Base-by-base conservation (phyloP, 1,140 invertebrate genomes). In the Cheumatopsyche charites region DNA sequence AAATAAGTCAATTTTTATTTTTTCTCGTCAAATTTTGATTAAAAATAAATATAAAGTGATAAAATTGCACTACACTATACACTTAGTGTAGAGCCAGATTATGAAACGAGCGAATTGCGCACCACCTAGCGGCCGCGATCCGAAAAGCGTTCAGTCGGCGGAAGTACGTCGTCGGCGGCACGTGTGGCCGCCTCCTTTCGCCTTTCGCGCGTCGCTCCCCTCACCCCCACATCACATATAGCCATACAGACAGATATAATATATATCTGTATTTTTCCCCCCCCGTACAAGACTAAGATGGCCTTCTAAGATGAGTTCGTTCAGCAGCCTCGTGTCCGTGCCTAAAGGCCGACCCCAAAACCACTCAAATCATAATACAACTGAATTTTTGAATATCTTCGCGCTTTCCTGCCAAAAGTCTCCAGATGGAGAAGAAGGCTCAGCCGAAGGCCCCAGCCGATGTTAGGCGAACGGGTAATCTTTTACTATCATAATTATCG, bases 271-370 rank as follows among this genome's bases (percentile, higher is more conserved):
- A 71, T 75, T 82, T 84, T 87, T 87, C 85, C 84, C 81, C 82
- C 83, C 82, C 80, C 83, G 80, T 81, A 79, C 79, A 80, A 75
- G 73, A 82, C 85, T 90, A 90, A 90, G 88, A 92, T 92, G 90
- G 90, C 89, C 90, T 91, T 88, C 87, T 92, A 90, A 91, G 86
- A 91, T 91, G 90, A 90, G 86, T 88, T 83, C 80, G 77, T 79
- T 85, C 82, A 87, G 84, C 79, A 79, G 83, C 21, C 17, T 13
- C 21, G 23, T 58, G 11, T 17, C 23, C 23, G 19, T 58, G 55
- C 55, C 55, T 25, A 23, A 21, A 21, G 55, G 55, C 55, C 12
- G 23, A 12, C 55, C 43, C 43, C 79, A 73, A 77, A 79, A 12
- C 4, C 43, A 4, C 3, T 47, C 43, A 23, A 58, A 19, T 3